Percentiles rank a stretch among this genome's conserved stretches.
Conservation (phyloP, 2,113 vertebrate genomes). For the Cercopithecus mona region DNA sequence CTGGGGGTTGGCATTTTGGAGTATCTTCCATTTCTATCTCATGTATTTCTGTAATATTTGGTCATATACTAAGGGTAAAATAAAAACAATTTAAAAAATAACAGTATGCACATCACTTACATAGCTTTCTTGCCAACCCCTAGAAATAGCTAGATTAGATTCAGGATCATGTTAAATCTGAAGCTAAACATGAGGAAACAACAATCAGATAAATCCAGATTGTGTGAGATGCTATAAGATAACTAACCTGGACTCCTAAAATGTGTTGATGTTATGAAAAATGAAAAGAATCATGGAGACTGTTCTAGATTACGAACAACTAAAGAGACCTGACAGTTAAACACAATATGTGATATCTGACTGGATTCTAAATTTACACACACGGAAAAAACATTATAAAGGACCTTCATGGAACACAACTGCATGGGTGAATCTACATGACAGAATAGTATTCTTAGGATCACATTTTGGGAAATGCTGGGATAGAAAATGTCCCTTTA, state of each 20-base stretch:
- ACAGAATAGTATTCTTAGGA: background rate
- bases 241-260: background rate
- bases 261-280: background rate
- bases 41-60: background rate
- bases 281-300: background rate
- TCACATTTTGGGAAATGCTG: background rate
- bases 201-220: background rate
- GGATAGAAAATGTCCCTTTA: background rate
- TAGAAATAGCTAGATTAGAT: too few relatives aligned
- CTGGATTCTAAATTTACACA: background rate
- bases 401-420: background rate
- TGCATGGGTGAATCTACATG: background rate
- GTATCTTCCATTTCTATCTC: background rate
- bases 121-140: slow-evolving; percentile 14
- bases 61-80: background rate
- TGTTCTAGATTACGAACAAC: background rate
- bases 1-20: background rate
- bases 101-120: background rate
- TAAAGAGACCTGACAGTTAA: background rate
- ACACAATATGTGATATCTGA: background rate
- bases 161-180: background rate
- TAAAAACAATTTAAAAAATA: background rate
- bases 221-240: background rate
- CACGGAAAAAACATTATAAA: background rate
- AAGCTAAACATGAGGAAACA: slow-evolving; percentile 30